A percentile compares a stretch with the other conserved stretches of the same genome.
Conservation (phyloP, 2,888 invertebrate species). For the Cantharis nigra region DNA sequence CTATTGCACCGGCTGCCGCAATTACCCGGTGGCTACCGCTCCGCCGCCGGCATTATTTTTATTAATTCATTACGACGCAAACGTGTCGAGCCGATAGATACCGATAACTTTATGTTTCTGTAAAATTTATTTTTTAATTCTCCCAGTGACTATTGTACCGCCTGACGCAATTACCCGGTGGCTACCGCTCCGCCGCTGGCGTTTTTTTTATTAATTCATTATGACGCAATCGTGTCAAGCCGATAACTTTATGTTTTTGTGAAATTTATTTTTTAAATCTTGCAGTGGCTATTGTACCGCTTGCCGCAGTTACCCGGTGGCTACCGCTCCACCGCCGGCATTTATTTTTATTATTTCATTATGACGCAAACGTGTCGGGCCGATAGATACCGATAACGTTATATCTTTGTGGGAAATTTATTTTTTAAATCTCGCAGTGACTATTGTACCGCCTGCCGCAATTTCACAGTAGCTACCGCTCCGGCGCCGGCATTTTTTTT, state of each 20-base stretch:
- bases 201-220: neutral
- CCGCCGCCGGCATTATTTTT: neutral
- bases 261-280: no score
- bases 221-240: neutral
- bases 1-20: neutral
- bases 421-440: no score
- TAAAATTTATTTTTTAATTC: no score
- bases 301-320: no score
- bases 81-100: neutral
- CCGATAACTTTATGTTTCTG: no score
- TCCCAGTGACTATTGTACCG: neutral
- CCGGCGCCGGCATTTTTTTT: neutral
- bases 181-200: neutral
- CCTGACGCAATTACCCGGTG: neutral
- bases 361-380: no score
- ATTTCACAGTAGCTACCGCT: neutral
- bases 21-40: neutral
- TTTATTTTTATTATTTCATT: no score
- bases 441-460: neutral
- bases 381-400: no score
- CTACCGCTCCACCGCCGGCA: no score
- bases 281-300: no score
- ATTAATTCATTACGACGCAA: neutral
- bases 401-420: no score
- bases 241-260: no score